Percentiles rank a stretch among this genome's conserved stretches.
These are phyloP conservation scores for Aphodius granarius DNA, from an alignment of 2,888 invertebrate genomes.

Conservation along the genomic window DNA sequence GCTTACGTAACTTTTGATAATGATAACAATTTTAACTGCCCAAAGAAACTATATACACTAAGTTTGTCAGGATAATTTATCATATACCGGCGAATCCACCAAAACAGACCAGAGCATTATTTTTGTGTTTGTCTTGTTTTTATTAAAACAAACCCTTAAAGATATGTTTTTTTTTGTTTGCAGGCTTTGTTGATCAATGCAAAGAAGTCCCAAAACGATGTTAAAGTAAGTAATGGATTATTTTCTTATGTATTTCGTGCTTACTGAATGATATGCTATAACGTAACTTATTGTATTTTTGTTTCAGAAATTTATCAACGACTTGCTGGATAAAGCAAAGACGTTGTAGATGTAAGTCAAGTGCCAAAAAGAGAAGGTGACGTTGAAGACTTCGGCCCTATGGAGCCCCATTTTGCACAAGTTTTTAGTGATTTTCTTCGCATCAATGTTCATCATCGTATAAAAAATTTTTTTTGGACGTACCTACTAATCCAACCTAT, in stretches of 20 bases:
- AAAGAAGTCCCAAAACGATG: constrained; percentile 84
- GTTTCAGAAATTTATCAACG: constrained; percentile 87
- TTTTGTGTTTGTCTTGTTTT: constrained; percentile 68
- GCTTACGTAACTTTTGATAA: background rate
- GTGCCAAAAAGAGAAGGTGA: constrained; percentile 48
- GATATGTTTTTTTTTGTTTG: constrained; percentile 51
- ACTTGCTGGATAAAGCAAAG: constrained; percentile 85
- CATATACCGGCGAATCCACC: background rate
- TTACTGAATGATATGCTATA: no score
- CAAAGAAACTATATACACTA: background rate
- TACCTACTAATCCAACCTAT: background rate
- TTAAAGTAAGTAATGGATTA: constrained; percentile 67
- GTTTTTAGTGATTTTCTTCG: constrained; percentile 43
- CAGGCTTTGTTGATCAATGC: constrained; percentile 80
- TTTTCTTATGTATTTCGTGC: constrained; percentile 11
- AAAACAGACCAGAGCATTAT: constrained; percentile 5
- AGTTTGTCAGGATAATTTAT: background rate
- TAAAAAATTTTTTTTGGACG: constrained; percentile 35
- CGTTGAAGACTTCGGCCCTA: constrained; percentile 40
- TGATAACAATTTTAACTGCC: background rate
- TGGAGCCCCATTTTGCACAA: constrained; percentile 45
- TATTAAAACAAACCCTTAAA: constrained; percentile 83
- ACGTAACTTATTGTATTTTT: constrained; percentile 36
- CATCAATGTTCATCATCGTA: constrained; percentile 40
- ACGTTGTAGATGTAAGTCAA: constrained; percentile 69